A percentile compares a stretch with the other conserved stretches of the same genome.
Evolutionary conservation across 2,113 vertebrate genomes (phyloP).

Genomic region (Dascyllus trimaculatus): DNA sequence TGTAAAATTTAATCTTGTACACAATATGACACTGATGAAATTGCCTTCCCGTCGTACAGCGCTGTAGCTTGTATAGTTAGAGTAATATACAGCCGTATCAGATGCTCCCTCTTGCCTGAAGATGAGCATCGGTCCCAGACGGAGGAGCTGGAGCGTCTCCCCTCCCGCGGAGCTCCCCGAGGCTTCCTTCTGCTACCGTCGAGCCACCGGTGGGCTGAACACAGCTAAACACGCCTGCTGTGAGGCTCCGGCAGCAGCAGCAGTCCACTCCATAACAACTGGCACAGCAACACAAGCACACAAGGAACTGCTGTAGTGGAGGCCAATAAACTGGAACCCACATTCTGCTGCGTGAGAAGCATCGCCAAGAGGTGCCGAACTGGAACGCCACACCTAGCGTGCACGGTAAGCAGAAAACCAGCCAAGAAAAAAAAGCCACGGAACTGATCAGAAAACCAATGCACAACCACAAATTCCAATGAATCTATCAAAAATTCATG

Average conservation of each 20-base stretch:
- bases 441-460: background rate
- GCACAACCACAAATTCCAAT: background rate
- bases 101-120: conserved; percentile 40
- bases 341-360: background rate
- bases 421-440: background rate
- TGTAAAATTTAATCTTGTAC: conserved; percentile 47
- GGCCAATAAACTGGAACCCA: conserved; percentile 9
- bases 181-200: conserved; percentile 20
- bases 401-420: background rate
- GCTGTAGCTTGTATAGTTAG: conserved; percentile 48
- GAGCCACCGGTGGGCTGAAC: conserved; percentile 46
- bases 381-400: background rate
- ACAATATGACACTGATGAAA: conserved; percentile 61
- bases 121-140: conserved; percentile 28
- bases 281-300: conserved; percentile 36
- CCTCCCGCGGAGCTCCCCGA: conserved; percentile 20
- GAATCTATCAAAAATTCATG: background rate
- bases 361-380: conserved; percentile 1
- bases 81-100: conserved; percentile 45
- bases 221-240: conserved; percentile 14
- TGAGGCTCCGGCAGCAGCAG: conserved; percentile 37
- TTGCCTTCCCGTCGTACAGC: conserved; percentile 45
- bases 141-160: conserved; percentile 14
- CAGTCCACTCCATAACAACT: conserved; percentile 52
- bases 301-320: conserved; percentile 20